phyloP scores from a whole-genome alignment of 2,888 invertebrate genomes.

The Oscheius myriophilus region DNA sequence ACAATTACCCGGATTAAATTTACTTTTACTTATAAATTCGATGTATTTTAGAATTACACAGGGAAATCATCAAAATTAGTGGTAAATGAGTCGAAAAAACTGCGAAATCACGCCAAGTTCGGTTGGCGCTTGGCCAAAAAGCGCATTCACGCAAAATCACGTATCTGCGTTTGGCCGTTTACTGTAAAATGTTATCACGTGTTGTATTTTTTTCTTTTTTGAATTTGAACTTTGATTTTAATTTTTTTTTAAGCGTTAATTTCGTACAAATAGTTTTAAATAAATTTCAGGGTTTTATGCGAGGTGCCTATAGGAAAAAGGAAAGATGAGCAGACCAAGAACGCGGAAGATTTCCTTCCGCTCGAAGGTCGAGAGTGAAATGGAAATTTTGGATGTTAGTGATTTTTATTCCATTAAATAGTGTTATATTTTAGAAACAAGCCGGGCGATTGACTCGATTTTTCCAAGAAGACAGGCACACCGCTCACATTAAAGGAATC shows the following conservation, averaged over 20 bases:
- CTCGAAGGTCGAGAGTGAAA: slow-evolving; percentile 28
- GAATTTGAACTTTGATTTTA: background rate
- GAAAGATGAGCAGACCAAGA: slow-evolving; percentile 6
- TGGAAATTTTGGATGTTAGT: slow-evolving; percentile 27
- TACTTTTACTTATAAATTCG: no score
- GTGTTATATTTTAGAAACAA: slow-evolving; percentile 10
- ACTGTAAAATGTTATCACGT: background rate
- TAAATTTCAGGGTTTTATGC: no score
- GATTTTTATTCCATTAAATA: background rate
- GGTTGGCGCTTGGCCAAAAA: no score
- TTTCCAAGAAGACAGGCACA: slow-evolving; percentile 64
- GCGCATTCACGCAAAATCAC: no score
- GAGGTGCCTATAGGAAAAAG: background rate
- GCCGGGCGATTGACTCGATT: slow-evolving; percentile 30
- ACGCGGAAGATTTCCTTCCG: slow-evolving; percentile 30
- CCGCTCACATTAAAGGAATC: slow-evolving; percentile 60
- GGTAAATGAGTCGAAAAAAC: no score
- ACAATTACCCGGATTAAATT: no score
- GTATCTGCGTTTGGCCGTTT: background rate
- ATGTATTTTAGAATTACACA: no score
- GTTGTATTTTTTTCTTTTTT: no score
- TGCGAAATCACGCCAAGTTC: no score
- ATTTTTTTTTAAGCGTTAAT: background rate
- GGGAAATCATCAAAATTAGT: no score
- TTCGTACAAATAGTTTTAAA: background rate